Evolutionary conservation across 2,888 invertebrate genomes (phyloP).

Genomic region (Gonocerus acuteangulatus): DNA sequence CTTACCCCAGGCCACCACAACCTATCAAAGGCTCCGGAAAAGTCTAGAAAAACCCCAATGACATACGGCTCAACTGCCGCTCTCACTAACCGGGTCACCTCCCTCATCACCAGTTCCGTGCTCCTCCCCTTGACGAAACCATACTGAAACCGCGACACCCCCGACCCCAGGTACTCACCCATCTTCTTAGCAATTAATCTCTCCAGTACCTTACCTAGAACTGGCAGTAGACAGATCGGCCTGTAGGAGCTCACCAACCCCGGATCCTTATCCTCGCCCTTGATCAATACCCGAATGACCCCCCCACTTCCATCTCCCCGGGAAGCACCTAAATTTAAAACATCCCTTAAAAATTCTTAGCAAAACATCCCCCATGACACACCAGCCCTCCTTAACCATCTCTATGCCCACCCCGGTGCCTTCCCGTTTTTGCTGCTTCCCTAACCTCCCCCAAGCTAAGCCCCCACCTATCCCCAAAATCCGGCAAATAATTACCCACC

Average conservation of each 20-base stretch:
- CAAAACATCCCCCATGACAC: no score
- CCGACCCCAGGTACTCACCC: background rate
- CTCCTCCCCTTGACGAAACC: slow-evolving; percentile 23
- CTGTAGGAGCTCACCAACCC: no score
- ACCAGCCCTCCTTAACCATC: no score
- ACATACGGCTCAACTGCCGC: background rate
- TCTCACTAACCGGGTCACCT: background rate
- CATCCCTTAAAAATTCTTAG: no score
- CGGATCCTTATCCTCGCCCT: slow-evolving; percentile 1
- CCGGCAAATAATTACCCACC: no score
- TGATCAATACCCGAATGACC: slow-evolving; percentile 2
- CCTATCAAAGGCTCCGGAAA: slow-evolving; percentile 14
- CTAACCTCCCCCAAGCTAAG: no score
- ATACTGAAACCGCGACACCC: slow-evolving; percentile 18
- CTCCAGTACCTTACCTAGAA: slow-evolving; percentile 30
- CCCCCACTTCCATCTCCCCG: slow-evolving; percentile 3
- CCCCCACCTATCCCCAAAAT: no score
- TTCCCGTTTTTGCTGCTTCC: no score
- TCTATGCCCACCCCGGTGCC: no score
- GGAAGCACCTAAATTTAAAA: no score
- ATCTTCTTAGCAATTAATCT: slow-evolving; percentile 13
- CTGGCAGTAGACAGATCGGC: no score
- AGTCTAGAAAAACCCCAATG: slow-evolving; percentile 8
- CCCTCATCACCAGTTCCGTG: slow-evolving; percentile 32
- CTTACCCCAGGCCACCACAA: no score